Base-by-base conservation (phyloP, 2,797 vertebrate genomes). In the Protosalanx chinensis region DNA sequence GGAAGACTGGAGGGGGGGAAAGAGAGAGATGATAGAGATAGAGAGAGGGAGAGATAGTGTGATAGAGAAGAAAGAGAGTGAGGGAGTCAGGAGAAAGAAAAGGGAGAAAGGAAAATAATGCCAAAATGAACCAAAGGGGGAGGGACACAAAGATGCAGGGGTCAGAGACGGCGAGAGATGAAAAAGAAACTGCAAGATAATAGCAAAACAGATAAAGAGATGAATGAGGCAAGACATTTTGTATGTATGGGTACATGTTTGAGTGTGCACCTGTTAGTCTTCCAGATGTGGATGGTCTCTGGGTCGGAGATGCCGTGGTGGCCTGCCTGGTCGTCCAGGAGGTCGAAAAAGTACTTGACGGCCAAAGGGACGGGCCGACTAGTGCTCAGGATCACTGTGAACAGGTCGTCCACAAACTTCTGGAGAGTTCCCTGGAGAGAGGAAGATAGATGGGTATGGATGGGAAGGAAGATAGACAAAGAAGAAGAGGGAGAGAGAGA, bases 281-380 rank as follows among this genome's bases (percentile, higher is more conserved):
- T 98, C 97, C 97, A 99, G 73, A 99, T 99, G 72, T 99, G 97
- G 79, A 99, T 96, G 0, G 97, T 98, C 84, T 99, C 96, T 0
- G 95, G 90, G 88, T 99, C 97, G 0, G 90, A 75, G 8, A 99
- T 98, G 72, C 93, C 92, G 0, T 99, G 94, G 66, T 96, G 93
- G 33, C 85, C 77, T 0, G 97, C 97, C 84, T 98, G 97, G 75
- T 98, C 97, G 20, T 99, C 97, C 80, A 99, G 85, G 75, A 99
- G 89, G 85, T 99, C 97, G 37, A 99, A 99, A 86, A 99, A 99
- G 82, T 99, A 99, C 79, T 99, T 99, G 72, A 99, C 94, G 1
- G 97, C 97, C 3, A 98, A 90, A 0, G 97, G 97, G 64, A 98
- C 96, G 0, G 97, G 95, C 0, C 94, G 95, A 82, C 93, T 96